Evolutionary conservation across 92 coral and sea anemone species (phyloP).

Genomic region (Bergia puertoricense): DNA sequence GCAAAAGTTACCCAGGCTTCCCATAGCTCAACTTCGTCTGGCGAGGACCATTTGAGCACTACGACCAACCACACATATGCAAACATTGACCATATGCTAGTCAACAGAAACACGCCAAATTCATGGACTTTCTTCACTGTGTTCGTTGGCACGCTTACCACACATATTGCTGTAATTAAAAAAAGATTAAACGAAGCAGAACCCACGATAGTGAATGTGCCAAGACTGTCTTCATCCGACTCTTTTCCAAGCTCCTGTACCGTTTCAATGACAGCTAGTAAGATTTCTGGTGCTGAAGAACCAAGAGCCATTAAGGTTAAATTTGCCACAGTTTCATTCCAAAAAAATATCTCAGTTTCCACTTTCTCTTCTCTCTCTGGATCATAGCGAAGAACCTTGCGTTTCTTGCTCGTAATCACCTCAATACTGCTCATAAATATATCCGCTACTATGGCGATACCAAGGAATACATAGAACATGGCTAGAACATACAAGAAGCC

Average conservation of each 20-base stretch:
- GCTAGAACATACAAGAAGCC: slow-evolving; percentile 72
- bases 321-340: slow-evolving; percentile 92
- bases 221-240: slow-evolving; percentile 72
- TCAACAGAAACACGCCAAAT: slow-evolving; percentile 81
- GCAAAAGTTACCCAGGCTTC: slow-evolving; percentile 80
- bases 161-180: slow-evolving; percentile 81
- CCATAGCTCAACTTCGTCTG: slow-evolving; percentile 80
- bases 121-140: slow-evolving; percentile 77
- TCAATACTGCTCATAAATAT: slow-evolving; percentile 89
- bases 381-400: slow-evolving; percentile 73
- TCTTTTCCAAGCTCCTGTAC: slow-evolving; percentile 61
- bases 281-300: slow-evolving; percentile 87
- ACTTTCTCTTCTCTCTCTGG: slow-evolving; percentile 78
- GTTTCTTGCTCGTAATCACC: slow-evolving; percentile 85
- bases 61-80: slow-evolving; percentile 84
- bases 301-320: slow-evolving; percentile 87
- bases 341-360: slow-evolving; percentile 85
- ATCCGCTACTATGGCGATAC: slow-evolving; percentile 90
- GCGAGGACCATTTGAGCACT: slow-evolving; percentile 75
- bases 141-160: slow-evolving; percentile 75
- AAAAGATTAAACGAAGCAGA: slow-evolving; percentile 89
- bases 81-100: slow-evolving; percentile 86
- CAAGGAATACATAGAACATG: slow-evolving; percentile 76
- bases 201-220: slow-evolving; percentile 88
- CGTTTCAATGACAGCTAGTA: slow-evolving; percentile 82